Evolutionary conservation across 2,888 invertebrate genomes (phyloP), one percentile per base, ranked within the genome.

Genomic region (Rhamphomyia laevipes): DNA sequence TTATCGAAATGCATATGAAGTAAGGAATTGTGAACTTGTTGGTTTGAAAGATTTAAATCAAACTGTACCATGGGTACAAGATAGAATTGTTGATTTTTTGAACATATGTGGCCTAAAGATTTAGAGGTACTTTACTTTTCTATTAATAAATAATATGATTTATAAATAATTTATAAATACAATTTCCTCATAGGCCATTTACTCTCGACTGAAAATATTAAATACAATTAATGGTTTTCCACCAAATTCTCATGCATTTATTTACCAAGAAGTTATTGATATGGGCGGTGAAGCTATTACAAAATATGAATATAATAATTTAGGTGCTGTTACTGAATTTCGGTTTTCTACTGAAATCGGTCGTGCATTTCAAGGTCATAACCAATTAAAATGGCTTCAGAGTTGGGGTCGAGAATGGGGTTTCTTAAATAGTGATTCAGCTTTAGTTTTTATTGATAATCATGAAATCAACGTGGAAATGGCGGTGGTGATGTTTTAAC

Each of bases 381-480:
- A 86, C 59, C 71, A 76, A 45, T 66, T 86, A 12, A 78, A 77
- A 56, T 82, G 78, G 73, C 67, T 86, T 4, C 53, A 56, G 2
- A 84, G 74, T 62, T 86, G 80, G 74, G 84, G 85, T 15, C 69
- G 76, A 3, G 71, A 62, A 12, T 87, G 88, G 87, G 77, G 75
- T 43, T 75, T 88, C 17, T 62, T 84, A 1, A 71, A 77, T 11
- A 75, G 76, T 1, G 63, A 61, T 1, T 77, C 78, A 47, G 77
- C 88, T 1, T 62, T 91, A 0, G 79, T 84, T n/a, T 91, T 92
- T 62, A 78, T 92, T 33, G 92, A 92, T 62, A 94, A 94, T 70
- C 93, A 94, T 62, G 94, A 94, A 90, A 86, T 63, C 91, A 92
- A 67, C 77, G 93, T 61, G 84, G 83, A 4, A 80, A 82, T 35